Conservation (phyloP, 2,113 vertebrate species). For the Probosciger aterrimus region DNA sequence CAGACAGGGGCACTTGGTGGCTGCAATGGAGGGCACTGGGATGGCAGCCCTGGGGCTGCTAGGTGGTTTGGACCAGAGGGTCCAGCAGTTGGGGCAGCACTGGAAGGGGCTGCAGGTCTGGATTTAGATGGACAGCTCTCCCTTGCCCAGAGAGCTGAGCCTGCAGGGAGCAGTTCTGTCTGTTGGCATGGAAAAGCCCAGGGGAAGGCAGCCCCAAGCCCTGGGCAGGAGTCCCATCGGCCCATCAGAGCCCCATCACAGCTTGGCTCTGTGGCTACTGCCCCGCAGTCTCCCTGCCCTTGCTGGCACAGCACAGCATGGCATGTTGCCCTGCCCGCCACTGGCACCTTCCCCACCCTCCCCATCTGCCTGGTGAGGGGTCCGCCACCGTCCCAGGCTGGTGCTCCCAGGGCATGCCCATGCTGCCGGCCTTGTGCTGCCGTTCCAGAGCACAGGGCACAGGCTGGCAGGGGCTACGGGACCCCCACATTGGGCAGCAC, state of each 20-base stretch:
- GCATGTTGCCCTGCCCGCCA: background rate
- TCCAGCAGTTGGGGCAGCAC: background rate
- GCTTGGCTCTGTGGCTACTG: background rate
- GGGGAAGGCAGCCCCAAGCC: background rate
- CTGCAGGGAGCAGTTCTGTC: background rate
- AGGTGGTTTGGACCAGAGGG: background rate
- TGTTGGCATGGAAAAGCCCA: background rate
- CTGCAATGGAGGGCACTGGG: background rate
- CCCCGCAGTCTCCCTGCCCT: background rate
- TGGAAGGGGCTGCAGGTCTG: background rate
- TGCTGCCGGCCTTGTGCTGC: background rate
- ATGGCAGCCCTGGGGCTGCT: accelerated
- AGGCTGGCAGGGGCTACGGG: background rate
- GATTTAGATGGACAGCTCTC: background rate
- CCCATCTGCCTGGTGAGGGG: background rate
- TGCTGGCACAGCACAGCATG: accelerated
- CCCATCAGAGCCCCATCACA: accelerated
- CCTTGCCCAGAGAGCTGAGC: background rate
- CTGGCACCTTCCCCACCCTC: background rate
- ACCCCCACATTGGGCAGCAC: background rate
- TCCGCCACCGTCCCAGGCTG: background rate
- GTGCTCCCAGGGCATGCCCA: background rate
- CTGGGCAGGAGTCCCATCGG: too few species aligned
- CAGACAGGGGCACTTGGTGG: background rate
- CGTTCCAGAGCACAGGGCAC: background rate